Conservation (phyloP, 2,797 vertebrate species). For the Coluber constrictor region DNA sequence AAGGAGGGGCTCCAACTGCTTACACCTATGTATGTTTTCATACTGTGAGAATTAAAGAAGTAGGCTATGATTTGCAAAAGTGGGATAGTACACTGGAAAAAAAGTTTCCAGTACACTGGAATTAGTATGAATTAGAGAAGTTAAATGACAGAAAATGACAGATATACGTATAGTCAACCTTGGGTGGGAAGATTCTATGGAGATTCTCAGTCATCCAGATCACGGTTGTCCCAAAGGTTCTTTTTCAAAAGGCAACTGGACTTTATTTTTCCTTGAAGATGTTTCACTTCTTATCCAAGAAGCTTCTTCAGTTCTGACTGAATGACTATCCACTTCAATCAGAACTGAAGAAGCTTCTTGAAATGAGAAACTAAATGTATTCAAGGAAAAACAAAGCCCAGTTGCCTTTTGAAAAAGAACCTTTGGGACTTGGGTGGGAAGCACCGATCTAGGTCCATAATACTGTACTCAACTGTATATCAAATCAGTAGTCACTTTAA, state of each 20-base stretch:
- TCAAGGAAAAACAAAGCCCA: background rate
- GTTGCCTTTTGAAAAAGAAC: background rate
- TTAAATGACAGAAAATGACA: background rate
- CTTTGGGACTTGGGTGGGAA: background rate
- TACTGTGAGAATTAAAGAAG: background rate
- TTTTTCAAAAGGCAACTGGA: background rate
- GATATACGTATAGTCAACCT: background rate
- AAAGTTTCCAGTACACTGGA: no score
- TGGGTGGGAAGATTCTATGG: background rate
- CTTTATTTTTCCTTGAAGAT: background rate
- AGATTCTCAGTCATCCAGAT: background rate
- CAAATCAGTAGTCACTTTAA: constrained; percentile 24
- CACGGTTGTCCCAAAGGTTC: background rate
- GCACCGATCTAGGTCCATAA: background rate
- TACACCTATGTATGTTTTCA: background rate
- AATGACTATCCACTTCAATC: background rate
- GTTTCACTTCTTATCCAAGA: no score
- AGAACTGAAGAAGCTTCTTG: background rate
- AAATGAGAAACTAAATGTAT: background rate
- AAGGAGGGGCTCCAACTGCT: background rate
- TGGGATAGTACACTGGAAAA: background rate
- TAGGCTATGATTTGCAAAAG: background rate
- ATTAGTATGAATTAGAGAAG: background rate
- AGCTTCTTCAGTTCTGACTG: no score
- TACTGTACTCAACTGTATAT: constrained; percentile 15